Evolutionary conservation across 2,797 vertebrate species (phyloP), one percentile per base, ranked within the genome.

Genomic region (Cyprinella venusta): DNA sequence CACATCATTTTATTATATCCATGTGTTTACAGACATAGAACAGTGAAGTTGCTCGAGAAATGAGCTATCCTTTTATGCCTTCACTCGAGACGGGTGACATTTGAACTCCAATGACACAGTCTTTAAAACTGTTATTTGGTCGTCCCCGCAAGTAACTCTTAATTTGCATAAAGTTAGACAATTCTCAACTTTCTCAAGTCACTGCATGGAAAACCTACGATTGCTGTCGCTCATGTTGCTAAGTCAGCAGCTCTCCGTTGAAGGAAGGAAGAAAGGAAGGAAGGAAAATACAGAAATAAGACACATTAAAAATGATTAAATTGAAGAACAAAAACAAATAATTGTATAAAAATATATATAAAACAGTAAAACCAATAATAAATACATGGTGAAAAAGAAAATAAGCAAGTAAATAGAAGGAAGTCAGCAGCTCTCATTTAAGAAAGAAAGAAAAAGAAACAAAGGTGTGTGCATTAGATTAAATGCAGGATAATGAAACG

Each of bases 401-500:
- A 13, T 30, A 30, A 21, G 6, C 10, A 26, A 8, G 6, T 30
- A n/a, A 56, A 5, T 56, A 56, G 38, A 45, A 36, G 21, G 8
- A 40, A 52, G 45, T 48, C 13, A 15, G 13, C 45, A 48, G 45
- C 45, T 48, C 45, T 15, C 45, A 48, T 15, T 48, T 1, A 48
- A 54, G 10, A 30, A 65, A 54, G 24, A 50, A 38, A 38, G 16
- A 71, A 45, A 70, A 36, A 80, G 21, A 79, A 67, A 80, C 36
- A 70, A 80, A 42, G 21, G 67, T 38, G 38, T 72, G 36, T 59
- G 52, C 38, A 71, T 45, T 19, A 65, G 75, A 71, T 64, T 69
- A 83, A 78, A 50, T n/a, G 30, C 26, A 71, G 56, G 26, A 71
- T 79, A 83, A 83, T 79, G 21, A 83, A 83, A 70, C 0, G 75